Evolutionary conservation across 2,113 vertebrate species (phyloP).

Genomic region (Scytalopus superciliaris): DNA sequence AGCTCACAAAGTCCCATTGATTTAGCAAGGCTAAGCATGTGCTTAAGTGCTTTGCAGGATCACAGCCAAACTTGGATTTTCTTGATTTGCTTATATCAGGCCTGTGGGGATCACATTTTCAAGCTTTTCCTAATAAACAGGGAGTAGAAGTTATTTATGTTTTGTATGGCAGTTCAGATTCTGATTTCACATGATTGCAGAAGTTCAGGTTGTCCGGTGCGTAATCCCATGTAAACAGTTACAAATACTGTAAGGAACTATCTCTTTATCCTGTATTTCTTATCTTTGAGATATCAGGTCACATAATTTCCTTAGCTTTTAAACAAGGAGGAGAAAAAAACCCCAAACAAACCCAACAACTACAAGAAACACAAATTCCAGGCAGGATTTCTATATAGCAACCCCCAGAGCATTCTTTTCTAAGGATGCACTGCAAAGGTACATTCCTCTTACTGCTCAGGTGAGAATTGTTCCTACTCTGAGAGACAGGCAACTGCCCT

Average conservation of each 20-base stretch:
- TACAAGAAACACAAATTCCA: neutral
- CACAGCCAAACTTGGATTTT: neutral
- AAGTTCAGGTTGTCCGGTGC: neutral
- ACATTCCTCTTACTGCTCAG: neutral
- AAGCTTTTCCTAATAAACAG: neutral
- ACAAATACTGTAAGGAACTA: neutral
- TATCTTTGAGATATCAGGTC: neutral
- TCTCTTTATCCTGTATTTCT: neutral
- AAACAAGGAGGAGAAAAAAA: neutral
- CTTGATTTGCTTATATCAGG: slow-evolving; percentile 4
- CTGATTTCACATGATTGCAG: neutral
- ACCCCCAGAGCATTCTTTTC: neutral
- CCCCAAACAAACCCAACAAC: accelerated
- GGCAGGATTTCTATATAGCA: neutral
- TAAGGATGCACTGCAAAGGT: neutral
- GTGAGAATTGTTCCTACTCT: neutral
- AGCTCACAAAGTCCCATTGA: slow-evolving; percentile 9
- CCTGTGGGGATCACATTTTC: neutral
- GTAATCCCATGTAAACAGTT: neutral
- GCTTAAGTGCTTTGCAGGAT: slow-evolving; percentile 52
- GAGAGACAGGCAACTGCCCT: neutral
- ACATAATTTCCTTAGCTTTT: neutral
- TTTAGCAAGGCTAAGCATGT: neutral
- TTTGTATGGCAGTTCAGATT: neutral
- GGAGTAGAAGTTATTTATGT: neutral